phyloP scores from a whole-genome alignment of 2,888 invertebrate species.

The Parnassius glacialis region DNA sequence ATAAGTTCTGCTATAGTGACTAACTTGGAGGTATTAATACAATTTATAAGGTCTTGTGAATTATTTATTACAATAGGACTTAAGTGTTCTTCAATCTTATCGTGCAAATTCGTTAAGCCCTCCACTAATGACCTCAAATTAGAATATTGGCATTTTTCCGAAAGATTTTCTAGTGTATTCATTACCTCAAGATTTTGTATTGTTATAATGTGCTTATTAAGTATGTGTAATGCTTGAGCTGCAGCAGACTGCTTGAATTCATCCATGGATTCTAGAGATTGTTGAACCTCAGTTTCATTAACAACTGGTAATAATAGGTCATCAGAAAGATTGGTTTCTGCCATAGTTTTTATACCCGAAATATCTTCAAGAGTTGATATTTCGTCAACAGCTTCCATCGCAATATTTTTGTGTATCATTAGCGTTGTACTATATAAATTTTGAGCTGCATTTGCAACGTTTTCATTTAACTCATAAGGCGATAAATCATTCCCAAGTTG shows the following conservation, averaged over 20 bases:
- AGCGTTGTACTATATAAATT: slow-evolving; percentile 43
- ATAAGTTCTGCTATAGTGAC: slow-evolving; percentile 61
- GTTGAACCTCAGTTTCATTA: slow-evolving; percentile 47
- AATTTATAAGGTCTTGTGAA: slow-evolving; percentile 44
- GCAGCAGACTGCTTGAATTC: slow-evolving; percentile 39
- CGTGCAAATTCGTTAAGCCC: slow-evolving; percentile 52
- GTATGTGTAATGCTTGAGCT: slow-evolving; percentile 58
- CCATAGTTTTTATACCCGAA: slow-evolving; percentile 79
- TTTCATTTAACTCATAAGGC: slow-evolving; percentile 48
- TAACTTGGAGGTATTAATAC: slow-evolving; percentile 49
- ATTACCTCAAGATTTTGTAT: slow-evolving; percentile 60
- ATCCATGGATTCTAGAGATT: slow-evolving; percentile 32
- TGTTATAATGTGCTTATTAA: slow-evolving; percentile 58
- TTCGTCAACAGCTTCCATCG: slow-evolving; percentile 50
- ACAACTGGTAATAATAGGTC: slow-evolving; percentile 52
- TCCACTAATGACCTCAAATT: slow-evolving; percentile 56
- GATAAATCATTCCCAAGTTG: slow-evolving; percentile 57
- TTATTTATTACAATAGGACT: slow-evolving; percentile 62
- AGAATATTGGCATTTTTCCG: slow-evolving; percentile 60
- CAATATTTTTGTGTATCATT: not conserved
- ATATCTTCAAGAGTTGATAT: slow-evolving; percentile 81
- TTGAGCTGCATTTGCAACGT: slow-evolving; percentile 62
- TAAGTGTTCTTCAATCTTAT: slow-evolving; percentile 57
- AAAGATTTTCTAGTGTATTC: slow-evolving; percentile 59
- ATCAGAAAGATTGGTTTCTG: slow-evolving; percentile 67